Evolutionary conservation across 2,888 invertebrate genomes (phyloP), one percentile per base, ranked within the genome.

Genomic region (Petrolisthes manimaculis): DNA sequence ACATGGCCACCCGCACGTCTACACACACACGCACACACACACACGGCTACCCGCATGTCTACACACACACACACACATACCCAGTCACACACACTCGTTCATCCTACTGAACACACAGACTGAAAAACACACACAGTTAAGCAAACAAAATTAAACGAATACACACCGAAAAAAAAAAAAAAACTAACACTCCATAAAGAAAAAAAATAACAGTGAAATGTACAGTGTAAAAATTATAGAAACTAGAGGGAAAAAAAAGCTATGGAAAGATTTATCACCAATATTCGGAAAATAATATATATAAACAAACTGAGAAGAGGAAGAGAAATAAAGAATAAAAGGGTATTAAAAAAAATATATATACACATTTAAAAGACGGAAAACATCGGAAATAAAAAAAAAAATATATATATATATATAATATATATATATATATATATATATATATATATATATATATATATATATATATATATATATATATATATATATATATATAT

Each of bases 391-490:
- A 37, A 37, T n/a, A n/a, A n/a, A n/a, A n/a, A n/a, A n/a, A n/a
- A n/a, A n/a, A n/a, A n/a, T n/a, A n/a, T n/a, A n/a, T n/a, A n/a
- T n/a, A n/a, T n/a, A n/a, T n/a, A n/a, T n/a, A n/a, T n/a, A 24
- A 12, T 21, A 74, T 37, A 74, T 21, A 3, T 2, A 69, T 0
- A 6, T 5, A 21, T 69, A 21, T 69, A 21, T 69, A 21, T 69
- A 21, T 69, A 21, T 69, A 21, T 69, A 21, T 69, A 21, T n/a
- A 69, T 69, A n/a, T 69, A 69, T 69, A n/a, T 69, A 5, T 69
- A n/a, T 5, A 69, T 69, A n/a, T 67, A 67, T 67, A 67, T 67
- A 67, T 67, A 67, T 67, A 67, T 67, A 67, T 67, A 67, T 67
- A 67, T 67, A 67, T 67, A 67, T 6, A 12, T 12, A 6, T 4